Percentiles rank a stretch among this genome's conserved stretches.
Evolutionary conservation across 2,113 vertebrate species (phyloP).

Genomic region (Ahaetulla prasina): DNA sequence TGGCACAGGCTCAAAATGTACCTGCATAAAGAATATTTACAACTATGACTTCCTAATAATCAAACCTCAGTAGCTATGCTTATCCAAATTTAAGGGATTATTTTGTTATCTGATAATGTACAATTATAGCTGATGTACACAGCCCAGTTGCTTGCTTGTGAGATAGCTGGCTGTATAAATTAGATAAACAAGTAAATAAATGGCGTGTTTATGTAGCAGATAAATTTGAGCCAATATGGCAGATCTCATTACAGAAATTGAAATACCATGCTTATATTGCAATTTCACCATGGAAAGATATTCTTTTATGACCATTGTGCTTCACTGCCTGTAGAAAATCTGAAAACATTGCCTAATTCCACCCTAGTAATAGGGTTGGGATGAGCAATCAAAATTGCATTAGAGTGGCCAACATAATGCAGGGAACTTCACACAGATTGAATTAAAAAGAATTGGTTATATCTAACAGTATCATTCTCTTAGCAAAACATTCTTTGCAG

Average conservation of each 20-base stretch:
- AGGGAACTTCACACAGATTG: not conserved
- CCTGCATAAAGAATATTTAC: conserved; percentile 58
- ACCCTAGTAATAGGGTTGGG: not conserved
- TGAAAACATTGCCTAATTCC: not conserved
- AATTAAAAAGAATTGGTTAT: not conserved
- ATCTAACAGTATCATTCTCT: not conserved
- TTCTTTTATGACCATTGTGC: not conserved
- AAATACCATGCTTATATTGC: not conserved
- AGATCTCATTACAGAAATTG: not conserved
- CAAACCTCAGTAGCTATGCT: not conserved
- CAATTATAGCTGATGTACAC: not conserved
- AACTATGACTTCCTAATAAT: conserved; percentile 18
- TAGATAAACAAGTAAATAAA: not conserved
- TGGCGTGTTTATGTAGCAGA: not conserved
- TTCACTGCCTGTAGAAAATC: not conserved
- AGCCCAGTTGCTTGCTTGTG: not conserved
- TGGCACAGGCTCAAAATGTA: conserved; percentile 69
- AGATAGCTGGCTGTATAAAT: not conserved
- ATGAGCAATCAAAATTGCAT: not conserved
- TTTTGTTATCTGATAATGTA: not conserved
- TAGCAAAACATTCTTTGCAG: not conserved
- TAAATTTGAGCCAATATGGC: not conserved
- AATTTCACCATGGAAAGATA: not conserved
- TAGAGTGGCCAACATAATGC: not conserved
- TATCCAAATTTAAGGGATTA: not conserved